Conservation (phyloP, 2,797 vertebrate species). For the Peromyscus attwateri region DNA sequence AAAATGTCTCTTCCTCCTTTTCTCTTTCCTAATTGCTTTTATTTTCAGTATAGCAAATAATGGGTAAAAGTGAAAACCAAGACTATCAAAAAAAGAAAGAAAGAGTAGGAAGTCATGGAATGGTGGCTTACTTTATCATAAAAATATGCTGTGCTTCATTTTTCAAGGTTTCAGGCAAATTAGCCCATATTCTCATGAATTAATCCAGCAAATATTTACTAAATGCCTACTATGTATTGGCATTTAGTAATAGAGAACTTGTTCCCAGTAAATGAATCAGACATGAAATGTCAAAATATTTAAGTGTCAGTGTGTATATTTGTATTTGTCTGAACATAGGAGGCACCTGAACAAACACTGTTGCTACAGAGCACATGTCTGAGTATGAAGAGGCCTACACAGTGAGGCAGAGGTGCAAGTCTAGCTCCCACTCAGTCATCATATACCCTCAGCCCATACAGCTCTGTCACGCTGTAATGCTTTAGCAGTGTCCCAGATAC, state of each 20-base stretch:
- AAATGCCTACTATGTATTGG: conserved; percentile 1
- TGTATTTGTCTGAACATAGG: neutral
- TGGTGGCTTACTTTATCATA: conserved; percentile 22
- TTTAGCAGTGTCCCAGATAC: neutral
- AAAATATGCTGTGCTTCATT: neutral
- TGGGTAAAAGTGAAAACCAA: neutral
- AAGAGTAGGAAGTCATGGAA: neutral
- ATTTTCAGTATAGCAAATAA: neutral
- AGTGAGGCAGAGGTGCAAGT: neutral
- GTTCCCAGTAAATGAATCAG: conserved; percentile 36
- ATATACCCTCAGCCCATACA: neutral
- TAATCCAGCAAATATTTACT: conserved; percentile 52
- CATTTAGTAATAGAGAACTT: neutral
- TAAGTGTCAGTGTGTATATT: neutral
- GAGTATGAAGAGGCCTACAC: no score
- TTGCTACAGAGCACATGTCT: neutral
- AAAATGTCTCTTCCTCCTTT: neutral
- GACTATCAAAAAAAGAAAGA: neutral
- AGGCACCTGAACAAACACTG: neutral
- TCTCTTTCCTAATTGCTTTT: neutral
- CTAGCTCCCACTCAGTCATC: neutral
- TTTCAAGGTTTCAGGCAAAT: conserved; percentile 6
- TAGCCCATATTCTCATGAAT: conserved; percentile 29
- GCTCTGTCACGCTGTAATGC: no score
- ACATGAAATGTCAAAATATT: neutral